Conservation (phyloP, 2,113 vertebrate species). For the Psilopsiagon aurifrons region DNA sequence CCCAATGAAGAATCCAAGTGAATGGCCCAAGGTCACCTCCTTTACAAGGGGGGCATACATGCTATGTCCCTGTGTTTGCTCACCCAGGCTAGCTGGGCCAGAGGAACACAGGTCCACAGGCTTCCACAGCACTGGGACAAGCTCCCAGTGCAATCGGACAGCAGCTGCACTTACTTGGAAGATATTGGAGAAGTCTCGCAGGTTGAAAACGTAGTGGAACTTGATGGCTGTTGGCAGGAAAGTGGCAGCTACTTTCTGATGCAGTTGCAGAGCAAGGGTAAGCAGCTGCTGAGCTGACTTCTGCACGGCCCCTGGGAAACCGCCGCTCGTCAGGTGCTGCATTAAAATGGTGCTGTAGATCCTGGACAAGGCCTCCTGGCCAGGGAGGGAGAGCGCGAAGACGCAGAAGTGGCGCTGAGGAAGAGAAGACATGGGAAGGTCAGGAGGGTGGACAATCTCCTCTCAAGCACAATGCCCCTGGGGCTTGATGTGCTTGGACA, state of each 20-base stretch:
- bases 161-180: conserved; percentile 85
- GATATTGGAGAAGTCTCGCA: conserved; percentile 93
- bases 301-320: conserved; percentile 78
- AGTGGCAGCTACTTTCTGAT: conserved; percentile 80
- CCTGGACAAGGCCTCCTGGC: conserved; percentile 84
- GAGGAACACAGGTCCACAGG: not conserved
- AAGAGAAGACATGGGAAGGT: not conserved
- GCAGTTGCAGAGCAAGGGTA: conserved; percentile 83
- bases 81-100: not conserved
- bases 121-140: fast-evolving
- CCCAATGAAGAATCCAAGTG: not conserved
- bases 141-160: not conserved
- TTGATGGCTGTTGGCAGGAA: conserved; percentile 94
- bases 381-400: conserved; percentile 88
- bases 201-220: conserved; percentile 96
- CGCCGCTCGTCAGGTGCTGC: conserved; percentile 80
- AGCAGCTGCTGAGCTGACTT: conserved; percentile 80
- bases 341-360: conserved; percentile 91
- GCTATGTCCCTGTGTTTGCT: not conserved
- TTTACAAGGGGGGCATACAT: too few relatives aligned
- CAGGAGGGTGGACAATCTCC: not conserved
- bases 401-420: conserved; percentile 92
- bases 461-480: not conserved
- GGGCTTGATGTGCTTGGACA: not conserved
- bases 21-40: not conserved